A percentile compares a stretch with the other conserved stretches of the same genome.
Conservation (phyloP, 2,888 invertebrate genomes). For the Amphipoea oculea region DNA sequence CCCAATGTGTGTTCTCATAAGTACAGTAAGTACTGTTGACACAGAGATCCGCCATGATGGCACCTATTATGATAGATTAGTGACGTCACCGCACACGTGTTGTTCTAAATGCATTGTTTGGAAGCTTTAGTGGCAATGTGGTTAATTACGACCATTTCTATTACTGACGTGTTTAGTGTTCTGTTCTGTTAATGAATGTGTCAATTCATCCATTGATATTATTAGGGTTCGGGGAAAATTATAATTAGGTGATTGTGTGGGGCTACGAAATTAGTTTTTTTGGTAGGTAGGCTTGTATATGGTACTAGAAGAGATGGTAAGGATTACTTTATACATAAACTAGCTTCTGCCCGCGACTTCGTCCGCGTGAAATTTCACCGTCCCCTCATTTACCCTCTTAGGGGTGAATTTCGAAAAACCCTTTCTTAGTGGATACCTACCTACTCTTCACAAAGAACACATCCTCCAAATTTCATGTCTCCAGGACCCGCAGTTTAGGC, state of each 20-base stretch:
- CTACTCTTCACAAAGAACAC: no score
- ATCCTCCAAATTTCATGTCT: no score
- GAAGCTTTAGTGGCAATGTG: constrained; percentile 33
- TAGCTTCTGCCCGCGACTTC: no score
- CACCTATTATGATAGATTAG: constrained; percentile 26
- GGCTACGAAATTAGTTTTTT: background rate
- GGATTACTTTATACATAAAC: background rate
- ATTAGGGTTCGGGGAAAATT: background rate
- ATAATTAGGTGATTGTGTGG: no score
- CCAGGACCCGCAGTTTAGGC: no score
- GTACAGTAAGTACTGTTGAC: background rate
- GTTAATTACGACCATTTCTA: constrained; percentile 37
- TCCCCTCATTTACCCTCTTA: no score
- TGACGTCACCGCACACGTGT: constrained; percentile 65
- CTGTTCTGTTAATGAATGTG: background rate
- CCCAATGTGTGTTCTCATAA: background rate
- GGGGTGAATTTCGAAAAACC: no score
- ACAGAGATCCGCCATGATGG: constrained; percentile 41
- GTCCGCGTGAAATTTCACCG: no score
- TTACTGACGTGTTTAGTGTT: constrained; percentile 17
- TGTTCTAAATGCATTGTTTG: constrained; percentile 55
- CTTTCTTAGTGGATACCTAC: no score
- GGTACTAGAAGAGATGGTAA: background rate
- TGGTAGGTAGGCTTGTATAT: no score
- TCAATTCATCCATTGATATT: constrained; percentile 7